These are phyloP conservation scores for Unio delphinus DNA, from an alignment of 2,888 invertebrate species.

Conservation along the genomic window DNA sequence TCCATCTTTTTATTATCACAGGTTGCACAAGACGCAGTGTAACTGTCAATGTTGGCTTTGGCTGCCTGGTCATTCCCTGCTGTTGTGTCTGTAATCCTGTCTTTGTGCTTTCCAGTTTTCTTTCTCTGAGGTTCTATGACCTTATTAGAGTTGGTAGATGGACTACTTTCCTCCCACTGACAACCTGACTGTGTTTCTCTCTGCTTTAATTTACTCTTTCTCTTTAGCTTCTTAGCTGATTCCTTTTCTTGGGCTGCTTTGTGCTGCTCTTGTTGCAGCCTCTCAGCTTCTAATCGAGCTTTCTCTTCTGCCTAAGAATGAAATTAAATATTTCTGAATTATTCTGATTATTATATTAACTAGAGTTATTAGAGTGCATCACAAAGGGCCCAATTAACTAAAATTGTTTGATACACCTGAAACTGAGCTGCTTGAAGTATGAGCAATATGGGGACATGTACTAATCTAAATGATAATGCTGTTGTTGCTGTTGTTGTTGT, in stretches of 20 bases:
- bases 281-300: constrained; percentile 47
- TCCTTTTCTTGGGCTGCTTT: constrained; percentile 13
- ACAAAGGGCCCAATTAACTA: no score
- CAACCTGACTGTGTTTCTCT: constrained; percentile 11
- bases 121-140: constrained; percentile 10
- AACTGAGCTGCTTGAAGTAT: no score
- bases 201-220: constrained; percentile 31
- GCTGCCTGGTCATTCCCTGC: constrained; percentile 4
- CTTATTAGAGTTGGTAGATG: neutral
- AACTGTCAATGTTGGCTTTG: neutral
- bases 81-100: constrained; percentile 15
- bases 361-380: no score
- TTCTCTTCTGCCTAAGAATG: constrained; percentile 57
- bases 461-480: no score
- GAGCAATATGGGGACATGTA: no score
- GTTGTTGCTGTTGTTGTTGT: no score
- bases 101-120: constrained; percentile 34
- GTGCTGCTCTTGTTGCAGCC: constrained; percentile 10
- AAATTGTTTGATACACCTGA: no score
- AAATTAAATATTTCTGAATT: neutral
- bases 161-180: constrained; percentile 1
- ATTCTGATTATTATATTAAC: no score
- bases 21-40: constrained; percentile 3
- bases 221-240: constrained; percentile 17
- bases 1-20: constrained; percentile 7